Percentiles rank a stretch among this genome's conserved stretches.
Conservation (phyloP, 2,888 invertebrate species). For the Calliscelio sp. region DNA sequence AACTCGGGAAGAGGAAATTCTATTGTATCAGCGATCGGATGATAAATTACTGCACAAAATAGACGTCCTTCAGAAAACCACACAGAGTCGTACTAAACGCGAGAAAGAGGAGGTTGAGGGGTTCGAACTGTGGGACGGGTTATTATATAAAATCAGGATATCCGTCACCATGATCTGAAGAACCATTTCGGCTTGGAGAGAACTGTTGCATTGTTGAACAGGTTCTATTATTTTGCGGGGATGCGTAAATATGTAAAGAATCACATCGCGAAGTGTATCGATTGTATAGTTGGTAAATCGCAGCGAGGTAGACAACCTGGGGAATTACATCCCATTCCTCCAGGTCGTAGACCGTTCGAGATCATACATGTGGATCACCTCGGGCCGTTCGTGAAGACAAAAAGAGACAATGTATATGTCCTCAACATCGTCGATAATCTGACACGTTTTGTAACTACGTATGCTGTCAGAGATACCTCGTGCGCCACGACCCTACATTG, state of each 20-base stretch:
- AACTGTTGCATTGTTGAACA: too few species aligned
- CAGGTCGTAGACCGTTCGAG: neutral
- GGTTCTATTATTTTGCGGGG: constrained; percentile 59
- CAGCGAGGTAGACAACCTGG: neutral
- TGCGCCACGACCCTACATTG: neutral
- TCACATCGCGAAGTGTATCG: constrained; percentile 65
- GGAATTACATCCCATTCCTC: neutral
- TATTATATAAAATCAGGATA: neutral
- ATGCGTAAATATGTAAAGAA: constrained; percentile 64
- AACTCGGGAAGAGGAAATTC: neutral
- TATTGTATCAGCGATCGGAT: neutral
- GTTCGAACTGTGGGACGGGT: neutral
- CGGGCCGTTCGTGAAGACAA: neutral
- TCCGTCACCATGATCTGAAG: constrained; percentile 36
- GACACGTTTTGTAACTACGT: neutral
- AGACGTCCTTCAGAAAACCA: neutral
- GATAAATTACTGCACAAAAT: neutral
- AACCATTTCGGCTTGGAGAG: constrained; percentile 67
- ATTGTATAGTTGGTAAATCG: constrained; percentile 52
- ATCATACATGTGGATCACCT: neutral
- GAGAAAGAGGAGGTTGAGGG: neutral
- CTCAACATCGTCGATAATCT: neutral
- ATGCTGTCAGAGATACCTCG: neutral
- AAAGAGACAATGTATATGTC: neutral
- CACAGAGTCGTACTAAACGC: too few species aligned